Base-by-base conservation (phyloP, 2,113 vertebrate species). In the rat (Rattus norvegicus) region DNA sequence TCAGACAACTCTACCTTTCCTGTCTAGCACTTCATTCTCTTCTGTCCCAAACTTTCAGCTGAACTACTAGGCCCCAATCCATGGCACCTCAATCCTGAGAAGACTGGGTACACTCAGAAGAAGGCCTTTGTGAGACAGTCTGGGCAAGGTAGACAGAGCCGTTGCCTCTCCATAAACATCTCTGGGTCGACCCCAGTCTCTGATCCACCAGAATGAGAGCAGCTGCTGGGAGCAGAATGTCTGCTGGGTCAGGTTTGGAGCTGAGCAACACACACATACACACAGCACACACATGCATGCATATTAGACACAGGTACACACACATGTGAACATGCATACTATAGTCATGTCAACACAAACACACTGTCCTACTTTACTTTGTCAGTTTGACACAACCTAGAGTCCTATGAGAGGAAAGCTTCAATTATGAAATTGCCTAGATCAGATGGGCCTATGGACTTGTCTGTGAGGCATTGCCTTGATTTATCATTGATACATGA, bases 121-220 rank as follows among this genome's bases (percentile, higher is more conserved):
- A 75, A 39, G 43, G n/a, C 54, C 33, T 84, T 20, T n/a, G 6
- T 1, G 70, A 36, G 28, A 65, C 33, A 36, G 6, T 14, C 30
- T 26, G 12, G 43, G 26, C 70, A 54, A 24, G n/a, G 24, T 4
- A 52, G 13, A 49, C 5, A 52, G 0, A 47, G 69, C 80, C 63
- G 54, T 11, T 0, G 22, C 28, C 36, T 36, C 7, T 2, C 36
- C 1, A 3, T 3, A 3, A 72, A 61, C 0, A 14, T 43, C 56
- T 67, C 43, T 84, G 39, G 5, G 10, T 24, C 19, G 43, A 2
- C 19, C 4, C 26, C 10, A 26, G 56, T 24, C 17, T 47, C 28
- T 59, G 39, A 59, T 7, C 1, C 43, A 24, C 39, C 47, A 56
- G 22, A 24, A 6, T 2, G 7, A 36, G 36, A 47, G 17, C 14